These are phyloP conservation scores for Umimayanthus kanabou DNA, from an alignment of 92 coral and sea anemone species.

Conservation along the genomic window DNA sequence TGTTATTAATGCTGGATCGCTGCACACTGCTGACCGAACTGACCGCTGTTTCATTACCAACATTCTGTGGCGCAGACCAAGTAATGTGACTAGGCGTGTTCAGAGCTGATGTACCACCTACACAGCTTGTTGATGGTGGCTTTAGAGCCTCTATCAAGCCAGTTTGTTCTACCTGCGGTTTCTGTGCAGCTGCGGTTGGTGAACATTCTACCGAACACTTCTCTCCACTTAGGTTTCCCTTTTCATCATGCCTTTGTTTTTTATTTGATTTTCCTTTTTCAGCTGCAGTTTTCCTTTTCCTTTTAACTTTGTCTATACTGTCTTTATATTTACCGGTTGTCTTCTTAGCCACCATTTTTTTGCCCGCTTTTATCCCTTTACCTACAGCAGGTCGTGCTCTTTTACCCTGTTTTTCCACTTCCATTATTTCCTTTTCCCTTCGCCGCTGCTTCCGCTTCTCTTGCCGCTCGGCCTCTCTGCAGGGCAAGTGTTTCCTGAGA, in stretches of 20 bases:
- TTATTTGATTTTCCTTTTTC: slow-evolving; percentile 2
- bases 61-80: slow-evolving; percentile 14
- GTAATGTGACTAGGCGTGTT: slow-evolving; percentile 7
- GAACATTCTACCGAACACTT: background rate
- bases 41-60: background rate
- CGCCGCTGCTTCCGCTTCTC: slow-evolving; percentile 55
- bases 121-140: background rate
- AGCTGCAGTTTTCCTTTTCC: slow-evolving; percentile 13
- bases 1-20: background rate
- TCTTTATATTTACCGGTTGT: background rate
- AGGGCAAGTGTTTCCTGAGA: slow-evolving; percentile 78
- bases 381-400: background rate
- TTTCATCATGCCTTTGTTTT: background rate
- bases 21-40: slow-evolving; percentile 11
- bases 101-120: background rate
- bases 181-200: background rate
- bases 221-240: background rate
- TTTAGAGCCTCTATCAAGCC: background rate
- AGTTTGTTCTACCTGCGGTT: background rate
- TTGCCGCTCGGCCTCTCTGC: slow-evolving; percentile 71
- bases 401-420: background rate
- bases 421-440: slow-evolving; percentile 17
- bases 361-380: background rate
- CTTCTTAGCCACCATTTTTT: background rate
- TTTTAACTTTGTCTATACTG: background rate